Base-by-base conservation (phyloP, 2,888 invertebrate species). In the Copidosoma aretas region DNA sequence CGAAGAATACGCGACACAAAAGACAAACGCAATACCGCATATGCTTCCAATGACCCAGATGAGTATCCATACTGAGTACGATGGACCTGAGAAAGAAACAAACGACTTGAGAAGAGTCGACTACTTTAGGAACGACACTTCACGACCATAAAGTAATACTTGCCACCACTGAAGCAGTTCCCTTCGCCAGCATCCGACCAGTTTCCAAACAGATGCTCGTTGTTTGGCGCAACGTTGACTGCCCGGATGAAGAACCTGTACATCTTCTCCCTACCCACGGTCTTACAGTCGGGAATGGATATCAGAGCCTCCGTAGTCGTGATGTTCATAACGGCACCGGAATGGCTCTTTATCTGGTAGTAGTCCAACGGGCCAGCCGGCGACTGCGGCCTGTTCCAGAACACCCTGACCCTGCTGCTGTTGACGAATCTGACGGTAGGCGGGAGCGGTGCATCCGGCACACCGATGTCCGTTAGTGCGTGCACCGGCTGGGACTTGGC, bases 391-490 rank as follows among this genome's bases (percentile, higher is more conserved):
- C 77, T 79, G 10, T 77, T 74, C 89, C 89, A 89, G 0, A 73
- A 74, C 4, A 89, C 80, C 1, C 76, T 71, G 24, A 86, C 84
- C 69, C 82, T 80, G n/a, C 86, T 85, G 17, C 84, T 83, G 72
- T 87, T 87, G 62, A 84, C 78, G 59, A 82, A 84, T 5, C 78
- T 77, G 0, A 86, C 82, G 1, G 64, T 77, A 0, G 86, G 87
- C 63, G 80, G 80, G n/a, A 17, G 19, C 14, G 25, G 17, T 14
- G 70, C 14, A 17, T 86, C 86, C 39, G 89, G 88, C 70, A 85
- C 78, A 54, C 92, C 92, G 73, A 91, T 89, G 69, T 86, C 84
- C 0, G 92, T 92, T 32, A 85, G 83, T 1, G 88, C 84, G 73
- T 83, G 82, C 53, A 89, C 83, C 1, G 86, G 84, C 73, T 85